Evolutionary conservation across 2,113 vertebrate genomes (phyloP).

Genomic region (Pavo muticus): DNA sequence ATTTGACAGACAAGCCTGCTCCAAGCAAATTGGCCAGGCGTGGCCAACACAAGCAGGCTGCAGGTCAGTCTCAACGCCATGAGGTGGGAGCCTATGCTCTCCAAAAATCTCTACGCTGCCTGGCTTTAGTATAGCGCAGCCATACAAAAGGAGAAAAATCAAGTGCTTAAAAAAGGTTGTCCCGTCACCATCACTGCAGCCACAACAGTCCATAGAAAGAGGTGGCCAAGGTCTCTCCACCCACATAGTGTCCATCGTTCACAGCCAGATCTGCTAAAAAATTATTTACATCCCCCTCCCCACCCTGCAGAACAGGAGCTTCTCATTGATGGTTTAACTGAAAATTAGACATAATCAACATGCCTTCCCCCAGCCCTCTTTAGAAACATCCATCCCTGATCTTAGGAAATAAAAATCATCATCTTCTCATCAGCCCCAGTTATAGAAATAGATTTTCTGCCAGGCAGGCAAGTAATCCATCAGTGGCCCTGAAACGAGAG

Average conservation of each 20-base stretch:
- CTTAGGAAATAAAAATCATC: background rate
- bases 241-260: background rate
- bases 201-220: background rate
- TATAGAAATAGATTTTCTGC: slow-evolving; percentile 99
- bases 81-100: background rate
- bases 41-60: background rate
- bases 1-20: slow-evolving; percentile 16
- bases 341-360: slow-evolving; percentile 26
- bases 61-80: background rate
- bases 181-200: slow-evolving; percentile 7
- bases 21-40: background rate
- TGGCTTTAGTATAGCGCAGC: background rate
- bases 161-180: slow-evolving; percentile 35
- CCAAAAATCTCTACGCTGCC: background rate
- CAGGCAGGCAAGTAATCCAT: slow-evolving; percentile 97
- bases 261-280: background rate
- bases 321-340: slow-evolving; percentile 3
- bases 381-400: slow-evolving; percentile 10
- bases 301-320: background rate
- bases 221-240: background rate
- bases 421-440: slow-evolving; percentile 87
- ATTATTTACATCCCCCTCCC: background rate
- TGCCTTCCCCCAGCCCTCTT: slow-evolving; percentile 11
- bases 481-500: slow-evolving; percentile 86
- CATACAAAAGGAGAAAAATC: slow-evolving; percentile 45